A percentile compares a stretch with the other conserved stretches of the same genome.
Evolutionary conservation across 2,113 vertebrate genomes (phyloP).

Genomic region (Myocastor coypus): DNA sequence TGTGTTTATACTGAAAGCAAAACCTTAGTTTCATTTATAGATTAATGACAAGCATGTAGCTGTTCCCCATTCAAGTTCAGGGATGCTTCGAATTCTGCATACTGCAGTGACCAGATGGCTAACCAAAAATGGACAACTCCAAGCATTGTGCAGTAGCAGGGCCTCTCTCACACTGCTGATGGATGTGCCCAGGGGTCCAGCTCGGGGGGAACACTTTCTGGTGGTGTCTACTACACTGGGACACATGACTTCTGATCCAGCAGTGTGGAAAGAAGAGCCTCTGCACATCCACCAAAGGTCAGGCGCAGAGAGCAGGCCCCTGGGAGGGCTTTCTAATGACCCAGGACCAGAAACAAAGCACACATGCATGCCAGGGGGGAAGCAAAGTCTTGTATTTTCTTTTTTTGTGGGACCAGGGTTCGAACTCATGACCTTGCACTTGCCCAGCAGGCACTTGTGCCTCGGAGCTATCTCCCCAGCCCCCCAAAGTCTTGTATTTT

Average conservation of each 20-base stretch:
- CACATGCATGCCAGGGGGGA: no score
- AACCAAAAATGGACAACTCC: accelerated
- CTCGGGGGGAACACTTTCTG: accelerated
- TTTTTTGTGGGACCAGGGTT: no score
- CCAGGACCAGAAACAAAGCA: neutral
- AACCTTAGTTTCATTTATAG: neutral
- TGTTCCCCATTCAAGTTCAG: neutral
- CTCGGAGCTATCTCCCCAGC: no score
- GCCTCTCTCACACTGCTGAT: accelerated
- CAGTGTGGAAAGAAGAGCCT: neutral
- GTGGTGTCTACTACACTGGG: neutral
- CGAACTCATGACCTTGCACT: no score
- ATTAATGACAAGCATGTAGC: accelerated
- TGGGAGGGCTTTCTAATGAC: accelerated
- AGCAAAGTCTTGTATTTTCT: accelerated
- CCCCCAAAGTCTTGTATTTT: accelerated
- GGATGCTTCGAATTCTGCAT: neutral
- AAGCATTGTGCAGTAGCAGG: accelerated
- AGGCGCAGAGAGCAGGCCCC: neutral
- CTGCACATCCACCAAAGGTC: neutral
- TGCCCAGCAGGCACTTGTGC: no score
- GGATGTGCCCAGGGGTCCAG: accelerated
- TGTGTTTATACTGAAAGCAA: accelerated
- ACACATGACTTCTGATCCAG: neutral
- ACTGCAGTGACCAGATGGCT: neutral